A percentile compares a stretch with the other conserved stretches of the same genome.
Conservation (phyloP, 2,113 vertebrate genomes). For the Crotalus tigris region DNA sequence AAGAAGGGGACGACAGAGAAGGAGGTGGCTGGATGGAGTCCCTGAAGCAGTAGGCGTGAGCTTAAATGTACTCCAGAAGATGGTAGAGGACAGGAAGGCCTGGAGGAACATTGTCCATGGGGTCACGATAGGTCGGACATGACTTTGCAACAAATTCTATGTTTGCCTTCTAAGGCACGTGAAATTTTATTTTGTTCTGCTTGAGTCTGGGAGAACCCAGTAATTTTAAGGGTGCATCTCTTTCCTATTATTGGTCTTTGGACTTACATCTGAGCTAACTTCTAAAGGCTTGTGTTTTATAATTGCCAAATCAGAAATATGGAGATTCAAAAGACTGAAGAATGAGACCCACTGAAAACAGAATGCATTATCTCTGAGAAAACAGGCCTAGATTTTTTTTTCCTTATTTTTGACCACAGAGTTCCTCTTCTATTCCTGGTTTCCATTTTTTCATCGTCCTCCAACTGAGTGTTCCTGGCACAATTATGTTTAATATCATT, state of each 20-base stretch:
- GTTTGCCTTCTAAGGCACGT: neutral
- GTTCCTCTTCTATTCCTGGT: no score
- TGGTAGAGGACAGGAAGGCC: no score
- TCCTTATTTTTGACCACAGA: neutral
- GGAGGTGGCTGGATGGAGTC: no score
- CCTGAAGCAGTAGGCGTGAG: no score
- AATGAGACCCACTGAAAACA: neutral
- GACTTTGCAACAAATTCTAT: no score
- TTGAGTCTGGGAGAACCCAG: neutral
- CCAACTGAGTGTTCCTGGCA: neutral
- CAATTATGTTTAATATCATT: neutral
- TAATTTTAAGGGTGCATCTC: neutral
- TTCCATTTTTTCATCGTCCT: neutral
- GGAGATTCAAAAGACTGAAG: neutral
- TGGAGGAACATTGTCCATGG: no score
- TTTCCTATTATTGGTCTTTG: neutral
- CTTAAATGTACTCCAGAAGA: no score
- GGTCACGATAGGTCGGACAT: no score
- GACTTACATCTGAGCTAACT: neutral
- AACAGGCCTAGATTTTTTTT: no score
- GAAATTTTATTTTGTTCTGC: neutral
- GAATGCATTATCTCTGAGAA: neutral
- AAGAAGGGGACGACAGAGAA: no score
- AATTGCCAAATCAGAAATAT: neutral
- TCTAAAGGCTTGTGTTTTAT: neutral